Percentiles rank a stretch among this genome's conserved stretches.
Evolutionary conservation across 2,797 vertebrate species (phyloP).

Genomic region (Molossus alvarezi): DNA sequence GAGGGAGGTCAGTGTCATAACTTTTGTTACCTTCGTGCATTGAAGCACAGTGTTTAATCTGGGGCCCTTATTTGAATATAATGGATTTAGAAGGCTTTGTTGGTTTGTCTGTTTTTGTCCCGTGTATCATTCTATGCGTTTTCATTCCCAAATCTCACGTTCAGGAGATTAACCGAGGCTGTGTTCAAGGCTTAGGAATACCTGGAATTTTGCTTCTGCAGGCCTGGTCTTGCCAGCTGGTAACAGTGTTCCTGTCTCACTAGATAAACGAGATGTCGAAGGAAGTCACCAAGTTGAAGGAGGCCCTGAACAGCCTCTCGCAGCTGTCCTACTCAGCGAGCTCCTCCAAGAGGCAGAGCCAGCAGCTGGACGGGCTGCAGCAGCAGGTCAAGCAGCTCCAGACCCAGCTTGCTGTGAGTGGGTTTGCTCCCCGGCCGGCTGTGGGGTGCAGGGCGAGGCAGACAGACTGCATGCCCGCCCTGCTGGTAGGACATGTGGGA

Average conservation of each 20-base stretch:
- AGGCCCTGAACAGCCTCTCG: constrained; percentile 98
- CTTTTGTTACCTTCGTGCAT: neutral
- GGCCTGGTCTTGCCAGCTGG: neutral
- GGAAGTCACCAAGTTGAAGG: constrained; percentile 97
- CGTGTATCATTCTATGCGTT: constrained; percentile 9
- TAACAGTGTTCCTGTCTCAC: neutral
- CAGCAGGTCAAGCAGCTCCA: constrained; percentile 98
- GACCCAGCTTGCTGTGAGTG: constrained; percentile 96
- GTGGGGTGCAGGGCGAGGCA: neutral
- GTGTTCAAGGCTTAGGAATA: neutral
- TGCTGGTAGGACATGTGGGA: neutral
- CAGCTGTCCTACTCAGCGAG: constrained; percentile 96
- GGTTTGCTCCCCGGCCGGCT: neutral
- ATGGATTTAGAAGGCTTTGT: neutral
- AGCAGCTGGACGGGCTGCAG: constrained; percentile 96
- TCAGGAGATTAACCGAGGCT: neutral
- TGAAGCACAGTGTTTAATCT: neutral
- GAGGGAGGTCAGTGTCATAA: neutral
- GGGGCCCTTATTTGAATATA: neutral
- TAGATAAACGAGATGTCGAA: constrained; percentile 97
- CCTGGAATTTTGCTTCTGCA: neutral
- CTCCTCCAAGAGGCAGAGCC: constrained; percentile 94
- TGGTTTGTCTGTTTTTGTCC: neutral
- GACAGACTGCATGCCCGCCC: accelerated
- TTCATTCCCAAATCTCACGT: neutral